These are phyloP conservation scores for Rugalucina vietnamica DNA, from an alignment of 2,888 invertebrate species.

Conservation along the genomic window DNA sequence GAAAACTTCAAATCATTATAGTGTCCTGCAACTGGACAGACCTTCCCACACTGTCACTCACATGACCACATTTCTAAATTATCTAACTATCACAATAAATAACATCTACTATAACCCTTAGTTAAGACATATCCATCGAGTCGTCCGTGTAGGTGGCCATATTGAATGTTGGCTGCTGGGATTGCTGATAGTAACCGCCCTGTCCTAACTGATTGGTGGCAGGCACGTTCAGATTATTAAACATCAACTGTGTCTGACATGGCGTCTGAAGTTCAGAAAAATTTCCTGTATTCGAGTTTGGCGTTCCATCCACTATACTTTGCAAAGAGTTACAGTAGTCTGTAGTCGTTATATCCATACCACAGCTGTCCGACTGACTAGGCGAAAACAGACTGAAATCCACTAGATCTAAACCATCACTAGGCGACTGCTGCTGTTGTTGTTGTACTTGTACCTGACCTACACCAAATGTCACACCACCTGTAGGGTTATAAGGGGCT, in stretches of 20 bases:
- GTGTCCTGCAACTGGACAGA: no score
- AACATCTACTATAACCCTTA: background rate
- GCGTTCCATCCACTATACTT: constrained; percentile 13
- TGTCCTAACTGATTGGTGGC: background rate
- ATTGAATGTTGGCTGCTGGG: constrained; percentile 36
- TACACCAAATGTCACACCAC: background rate
- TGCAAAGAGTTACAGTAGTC: constrained; percentile 30
- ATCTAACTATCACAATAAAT: background rate
- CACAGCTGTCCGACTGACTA: constrained; percentile 16
- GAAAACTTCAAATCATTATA: no score
- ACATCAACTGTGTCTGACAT: constrained; percentile 13
- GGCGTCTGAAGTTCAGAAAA: background rate
- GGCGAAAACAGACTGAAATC: constrained; percentile 37
- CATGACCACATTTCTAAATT: no score
- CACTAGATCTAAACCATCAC: constrained; percentile 25
- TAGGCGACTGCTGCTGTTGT: constrained; percentile 7
- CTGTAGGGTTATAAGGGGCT: background rate
- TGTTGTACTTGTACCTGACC: background rate
- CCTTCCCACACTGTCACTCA: no score
- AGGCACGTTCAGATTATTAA: background rate
- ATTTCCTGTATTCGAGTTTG: background rate
- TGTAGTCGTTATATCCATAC: constrained; percentile 41
- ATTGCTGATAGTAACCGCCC: background rate
- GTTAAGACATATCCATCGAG: constrained; percentile 53
- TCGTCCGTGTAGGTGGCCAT: constrained; percentile 25